Conservation (phyloP, 2,113 vertebrate genomes). For the Pachyramphus minor region DNA sequence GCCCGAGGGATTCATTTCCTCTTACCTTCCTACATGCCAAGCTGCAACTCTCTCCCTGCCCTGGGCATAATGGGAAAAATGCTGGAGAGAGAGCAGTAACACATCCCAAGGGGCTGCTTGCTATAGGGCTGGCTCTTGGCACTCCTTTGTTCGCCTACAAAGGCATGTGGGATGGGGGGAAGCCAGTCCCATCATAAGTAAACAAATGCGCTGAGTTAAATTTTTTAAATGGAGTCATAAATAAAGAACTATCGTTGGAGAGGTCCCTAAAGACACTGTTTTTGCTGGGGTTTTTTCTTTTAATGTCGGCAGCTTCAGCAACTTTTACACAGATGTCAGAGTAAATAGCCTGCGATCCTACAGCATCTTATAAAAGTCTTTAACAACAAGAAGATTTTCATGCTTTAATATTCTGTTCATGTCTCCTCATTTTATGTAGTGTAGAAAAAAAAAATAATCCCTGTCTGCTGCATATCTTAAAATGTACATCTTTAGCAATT, state of each 20-base stretch:
- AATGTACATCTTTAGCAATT: constrained; percentile 6
- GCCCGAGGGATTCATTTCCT: background rate
- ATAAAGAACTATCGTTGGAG: constrained; percentile 22
- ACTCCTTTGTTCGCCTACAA: background rate
- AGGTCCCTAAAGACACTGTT: constrained; percentile 26
- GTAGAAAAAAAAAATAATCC: constrained; percentile 29
- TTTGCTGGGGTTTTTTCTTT: background rate
- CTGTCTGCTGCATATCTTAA: constrained; percentile 1
- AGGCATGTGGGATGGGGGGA: background rate
- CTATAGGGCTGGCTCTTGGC: constrained; percentile 2
- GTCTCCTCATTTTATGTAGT: constrained; percentile 30
- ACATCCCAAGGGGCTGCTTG: background rate
- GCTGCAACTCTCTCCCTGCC: background rate
- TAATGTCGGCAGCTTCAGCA: constrained; percentile 34
- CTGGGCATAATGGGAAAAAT: background rate
- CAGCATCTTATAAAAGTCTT: constrained; percentile 17
- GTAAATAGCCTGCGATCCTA: constrained; percentile 46
- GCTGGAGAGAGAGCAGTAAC: background rate
- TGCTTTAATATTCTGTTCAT: constrained; percentile 45
- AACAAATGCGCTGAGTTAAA: constrained; percentile 11
- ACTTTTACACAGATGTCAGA: constrained; percentile 39
- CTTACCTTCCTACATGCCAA: background rate
- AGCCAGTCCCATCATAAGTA: constrained; percentile 12
- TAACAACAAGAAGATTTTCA: constrained; percentile 11
- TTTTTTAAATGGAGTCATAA: constrained; percentile 52